Conservation (phyloP, 2,797 vertebrate genomes). For the Nyctibius grandis region DNA sequence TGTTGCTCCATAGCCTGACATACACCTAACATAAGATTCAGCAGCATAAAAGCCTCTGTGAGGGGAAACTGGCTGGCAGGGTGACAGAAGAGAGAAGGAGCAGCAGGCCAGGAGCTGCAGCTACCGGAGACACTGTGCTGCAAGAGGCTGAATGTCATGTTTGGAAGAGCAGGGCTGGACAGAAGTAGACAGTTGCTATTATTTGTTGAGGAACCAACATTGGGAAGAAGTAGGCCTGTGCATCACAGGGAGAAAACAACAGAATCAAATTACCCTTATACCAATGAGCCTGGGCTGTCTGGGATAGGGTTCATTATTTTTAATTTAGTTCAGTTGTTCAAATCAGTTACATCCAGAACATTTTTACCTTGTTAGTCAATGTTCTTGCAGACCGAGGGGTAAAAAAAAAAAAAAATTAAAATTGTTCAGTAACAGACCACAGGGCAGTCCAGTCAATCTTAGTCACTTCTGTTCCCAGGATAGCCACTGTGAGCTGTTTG, state of each 20-base stretch:
- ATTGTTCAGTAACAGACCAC: background rate
- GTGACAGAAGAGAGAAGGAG: background rate
- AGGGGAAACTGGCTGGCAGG: background rate
- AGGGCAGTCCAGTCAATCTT: background rate
- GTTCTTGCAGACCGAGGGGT: background rate
- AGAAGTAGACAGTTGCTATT: background rate
- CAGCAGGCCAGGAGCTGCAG: background rate
- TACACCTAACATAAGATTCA: background rate
- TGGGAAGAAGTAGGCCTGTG: rapidly evolving
- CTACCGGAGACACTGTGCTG: background rate
- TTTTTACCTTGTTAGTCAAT: background rate
- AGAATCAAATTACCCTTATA: background rate
- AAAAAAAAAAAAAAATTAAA: background rate
- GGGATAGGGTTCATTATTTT: background rate
- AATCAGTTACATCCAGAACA: background rate
- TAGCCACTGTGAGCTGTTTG: background rate
- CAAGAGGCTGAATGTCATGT: background rate
- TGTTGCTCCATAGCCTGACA: background rate
- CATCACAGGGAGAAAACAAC: background rate
- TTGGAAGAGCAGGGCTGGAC: background rate
- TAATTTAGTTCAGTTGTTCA: background rate
- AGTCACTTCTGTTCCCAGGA: background rate
- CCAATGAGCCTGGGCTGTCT: background rate
- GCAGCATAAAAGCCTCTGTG: background rate
- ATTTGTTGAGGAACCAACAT: background rate